These are phyloP conservation scores for Sebastes cheni DNA, from an alignment of 2,797 vertebrate genomes.

Conservation along the genomic window DNA sequence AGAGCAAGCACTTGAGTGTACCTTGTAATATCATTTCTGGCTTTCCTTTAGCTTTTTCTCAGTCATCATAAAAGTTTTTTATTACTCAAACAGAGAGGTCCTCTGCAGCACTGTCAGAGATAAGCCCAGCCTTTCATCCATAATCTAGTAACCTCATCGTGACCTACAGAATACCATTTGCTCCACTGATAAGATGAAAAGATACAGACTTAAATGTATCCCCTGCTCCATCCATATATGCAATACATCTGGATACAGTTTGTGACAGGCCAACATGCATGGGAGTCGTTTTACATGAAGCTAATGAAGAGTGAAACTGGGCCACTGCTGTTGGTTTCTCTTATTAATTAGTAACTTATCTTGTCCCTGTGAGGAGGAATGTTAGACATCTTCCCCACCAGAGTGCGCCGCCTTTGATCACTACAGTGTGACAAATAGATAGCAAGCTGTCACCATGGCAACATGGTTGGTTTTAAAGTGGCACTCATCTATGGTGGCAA, in stretches of 20 bases:
- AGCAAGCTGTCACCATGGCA: constrained; percentile 85
- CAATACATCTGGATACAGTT: constrained; percentile 15
- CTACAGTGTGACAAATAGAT: constrained; percentile 86
- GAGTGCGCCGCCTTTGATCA: constrained; percentile 85
- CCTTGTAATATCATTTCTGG: neutral
- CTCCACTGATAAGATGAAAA: constrained; percentile 47
- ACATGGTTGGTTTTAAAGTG: constrained; percentile 54
- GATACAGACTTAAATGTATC: constrained; percentile 2
- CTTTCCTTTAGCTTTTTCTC: neutral
- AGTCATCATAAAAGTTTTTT: constrained; percentile 17
- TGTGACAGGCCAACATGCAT: constrained; percentile 12
- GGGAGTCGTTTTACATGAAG: constrained; percentile 7
- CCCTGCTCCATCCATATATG: neutral
- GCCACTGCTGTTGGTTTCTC: constrained; percentile 57
- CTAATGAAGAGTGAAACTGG: constrained; percentile 22
- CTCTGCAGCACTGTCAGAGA: neutral
- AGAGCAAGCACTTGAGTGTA: neutral
- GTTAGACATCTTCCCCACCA: constrained; percentile 59
- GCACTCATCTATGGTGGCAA: too few species aligned
- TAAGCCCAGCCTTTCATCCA: constrained; percentile 36
- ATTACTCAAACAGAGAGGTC: constrained; percentile 12
- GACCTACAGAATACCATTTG: constrained; percentile 52
- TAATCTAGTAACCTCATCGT: constrained; percentile 30
- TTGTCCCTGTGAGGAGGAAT: constrained; percentile 81
- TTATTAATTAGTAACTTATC: constrained; percentile 88